Conservation (phyloP, 2,113 vertebrate genomes). For the Chaetops frenatus region DNA sequence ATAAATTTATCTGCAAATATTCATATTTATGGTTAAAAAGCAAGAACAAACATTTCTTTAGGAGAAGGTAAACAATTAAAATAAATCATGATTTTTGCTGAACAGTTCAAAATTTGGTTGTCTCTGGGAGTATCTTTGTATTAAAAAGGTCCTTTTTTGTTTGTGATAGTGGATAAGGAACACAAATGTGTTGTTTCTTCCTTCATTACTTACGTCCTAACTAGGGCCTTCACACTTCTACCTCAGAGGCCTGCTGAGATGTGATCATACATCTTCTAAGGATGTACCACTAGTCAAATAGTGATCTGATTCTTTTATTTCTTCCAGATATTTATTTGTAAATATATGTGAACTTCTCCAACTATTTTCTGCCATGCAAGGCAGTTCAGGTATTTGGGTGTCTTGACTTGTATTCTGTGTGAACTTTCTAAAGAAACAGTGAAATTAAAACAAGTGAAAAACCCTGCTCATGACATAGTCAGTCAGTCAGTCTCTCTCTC, state of each 20-base stretch:
- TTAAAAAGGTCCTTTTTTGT: neutral
- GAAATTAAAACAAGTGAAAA: neutral
- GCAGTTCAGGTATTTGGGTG: neutral
- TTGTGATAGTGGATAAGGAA: neutral
- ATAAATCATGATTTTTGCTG: neutral
- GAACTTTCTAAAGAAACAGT: neutral
- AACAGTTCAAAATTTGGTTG: neutral
- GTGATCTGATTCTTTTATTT: neutral
- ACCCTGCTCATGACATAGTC: neutral
- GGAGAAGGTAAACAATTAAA: neutral
- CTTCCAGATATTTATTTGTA: neutral
- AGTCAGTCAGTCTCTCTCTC: neutral
- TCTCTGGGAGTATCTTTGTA: neutral
- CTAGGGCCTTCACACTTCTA: neutral
- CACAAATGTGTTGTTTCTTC: neutral
- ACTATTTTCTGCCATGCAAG: neutral
- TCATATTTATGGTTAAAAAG: neutral
- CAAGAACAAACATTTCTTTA: neutral
- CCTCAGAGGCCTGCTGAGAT: neutral
- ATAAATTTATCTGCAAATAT: neutral
- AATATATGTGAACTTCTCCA: neutral
- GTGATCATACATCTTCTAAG: neutral
- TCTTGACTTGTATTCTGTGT: neutral
- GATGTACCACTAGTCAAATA: neutral
- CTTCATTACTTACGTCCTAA: neutral